Conservation (phyloP, 2,113 vertebrate genomes). For the Grus americana region DNA sequence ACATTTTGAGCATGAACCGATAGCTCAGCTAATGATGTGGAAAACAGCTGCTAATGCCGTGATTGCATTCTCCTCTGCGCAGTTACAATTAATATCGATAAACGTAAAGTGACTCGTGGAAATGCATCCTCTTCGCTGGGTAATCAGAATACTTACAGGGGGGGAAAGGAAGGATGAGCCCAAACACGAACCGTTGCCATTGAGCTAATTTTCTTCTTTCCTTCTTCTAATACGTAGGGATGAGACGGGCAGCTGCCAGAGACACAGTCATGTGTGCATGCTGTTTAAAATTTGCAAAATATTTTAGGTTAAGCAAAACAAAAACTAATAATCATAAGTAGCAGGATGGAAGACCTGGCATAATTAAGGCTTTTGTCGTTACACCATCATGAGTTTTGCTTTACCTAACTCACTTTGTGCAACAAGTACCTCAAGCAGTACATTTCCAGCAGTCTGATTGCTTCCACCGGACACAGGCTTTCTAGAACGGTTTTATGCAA, state of each 20-base stretch:
- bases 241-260: not conserved
- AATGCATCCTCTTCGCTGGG: not conserved
- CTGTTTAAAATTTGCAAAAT: not conserved
- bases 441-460: not conserved
- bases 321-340: not conserved
- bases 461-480: slow-evolving; percentile 5
- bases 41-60: not conserved
- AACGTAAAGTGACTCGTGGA: not conserved
- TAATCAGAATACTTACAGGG: not conserved
- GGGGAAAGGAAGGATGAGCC: not conserved
- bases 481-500: not conserved
- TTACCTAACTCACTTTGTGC: not conserved
- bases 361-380: not conserved
- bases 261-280: not conserved
- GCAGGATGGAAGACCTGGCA: not conserved
- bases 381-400: slow-evolving; percentile 9
- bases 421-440: slow-evolving; percentile 9
- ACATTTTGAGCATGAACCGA: not conserved
- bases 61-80: not conserved
- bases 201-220: not conserved
- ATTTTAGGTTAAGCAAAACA: not conserved
- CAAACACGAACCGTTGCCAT: not conserved
- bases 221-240: not conserved
- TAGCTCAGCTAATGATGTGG: not conserved
- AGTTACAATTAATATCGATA: not conserved